Evolutionary conservation across 2,113 vertebrate species (phyloP).

Genomic region (Capra hircus): DNA sequence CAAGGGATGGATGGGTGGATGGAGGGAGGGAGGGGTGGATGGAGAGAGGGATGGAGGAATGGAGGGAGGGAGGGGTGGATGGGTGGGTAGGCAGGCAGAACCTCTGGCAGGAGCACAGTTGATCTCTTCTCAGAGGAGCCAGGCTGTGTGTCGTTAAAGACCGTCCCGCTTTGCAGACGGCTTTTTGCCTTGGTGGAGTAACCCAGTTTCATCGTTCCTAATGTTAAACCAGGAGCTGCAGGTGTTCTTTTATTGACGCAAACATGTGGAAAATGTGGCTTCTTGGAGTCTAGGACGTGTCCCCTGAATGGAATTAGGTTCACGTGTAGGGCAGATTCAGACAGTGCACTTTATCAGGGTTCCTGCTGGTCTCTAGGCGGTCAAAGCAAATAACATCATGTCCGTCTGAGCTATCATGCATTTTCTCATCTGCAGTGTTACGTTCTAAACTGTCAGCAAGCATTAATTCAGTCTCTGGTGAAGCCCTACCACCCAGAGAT

Average conservation of each 20-base stretch:
- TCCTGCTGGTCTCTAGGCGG: slow-evolving; percentile 72
- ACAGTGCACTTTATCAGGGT: slow-evolving; percentile 72
- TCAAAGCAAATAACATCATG: slow-evolving; percentile 78
- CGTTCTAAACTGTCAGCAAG: slow-evolving; percentile 83
- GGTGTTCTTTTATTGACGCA: slow-evolving; percentile 81
- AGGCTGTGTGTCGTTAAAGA: slow-evolving; percentile 71
- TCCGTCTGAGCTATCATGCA: slow-evolving; percentile 71
- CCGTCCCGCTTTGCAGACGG: slow-evolving; percentile 85
- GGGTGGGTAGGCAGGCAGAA: background rate
- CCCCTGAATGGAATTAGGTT: slow-evolving; percentile 74
- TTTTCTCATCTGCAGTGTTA: slow-evolving; percentile 79
- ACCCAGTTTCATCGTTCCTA: slow-evolving; percentile 65
- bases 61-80: fast-evolving
- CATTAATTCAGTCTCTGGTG: slow-evolving; percentile 81
- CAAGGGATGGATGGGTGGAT: background rate
- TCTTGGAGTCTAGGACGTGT: slow-evolving; percentile 71
- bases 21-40: background rate
- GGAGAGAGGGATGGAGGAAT: background rate
- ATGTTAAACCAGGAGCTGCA: slow-evolving; percentile 77
- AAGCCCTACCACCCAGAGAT: slow-evolving; percentile 82
- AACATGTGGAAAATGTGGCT: slow-evolving; percentile 83
- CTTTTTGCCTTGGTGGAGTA: slow-evolving; percentile 80
- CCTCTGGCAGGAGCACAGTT: slow-evolving; percentile 52
- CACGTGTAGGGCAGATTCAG: slow-evolving; percentile 76
- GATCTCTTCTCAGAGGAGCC: slow-evolving; percentile 53